Conservation (phyloP, 2,797 vertebrate genomes). For the Sebastes steindachneri region DNA sequence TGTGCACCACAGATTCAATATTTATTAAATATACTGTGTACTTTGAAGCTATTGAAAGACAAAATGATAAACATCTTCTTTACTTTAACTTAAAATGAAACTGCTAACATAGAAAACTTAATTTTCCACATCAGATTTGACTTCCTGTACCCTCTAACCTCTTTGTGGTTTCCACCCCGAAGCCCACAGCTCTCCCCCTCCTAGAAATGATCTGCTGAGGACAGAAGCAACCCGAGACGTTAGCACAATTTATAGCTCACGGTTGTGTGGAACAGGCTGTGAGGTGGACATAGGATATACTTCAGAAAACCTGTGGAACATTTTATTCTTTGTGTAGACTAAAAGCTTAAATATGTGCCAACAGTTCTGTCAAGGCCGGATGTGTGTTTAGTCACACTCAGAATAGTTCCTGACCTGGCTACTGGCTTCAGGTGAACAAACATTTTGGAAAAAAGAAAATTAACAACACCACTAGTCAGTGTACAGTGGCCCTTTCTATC, state of each 20-base stretch:
- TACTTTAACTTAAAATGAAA: background rate
- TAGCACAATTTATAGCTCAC: conserved; percentile 25
- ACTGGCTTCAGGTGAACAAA: conserved; percentile 15
- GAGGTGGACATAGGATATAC: conserved; percentile 30
- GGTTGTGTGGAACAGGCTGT: conserved; percentile 18
- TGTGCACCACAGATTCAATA: background rate
- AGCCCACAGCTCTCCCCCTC: conserved; percentile 21
- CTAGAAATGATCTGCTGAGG: conserved; percentile 18
- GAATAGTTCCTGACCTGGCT: background rate
- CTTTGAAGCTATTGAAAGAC: background rate
- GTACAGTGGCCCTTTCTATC: background rate
- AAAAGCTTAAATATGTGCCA: conserved; percentile 18
- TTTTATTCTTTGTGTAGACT: conserved; percentile 33
- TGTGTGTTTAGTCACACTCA: conserved; percentile 23
- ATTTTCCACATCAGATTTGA: conserved; percentile 33
- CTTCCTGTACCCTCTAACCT: background rate
- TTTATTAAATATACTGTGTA: background rate
- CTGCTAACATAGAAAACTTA: background rate
- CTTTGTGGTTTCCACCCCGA: conserved; percentile 19
- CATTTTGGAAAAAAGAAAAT: background rate
- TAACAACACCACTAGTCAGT: background rate
- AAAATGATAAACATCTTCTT: background rate
- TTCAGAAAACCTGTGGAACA: conserved; percentile 19
- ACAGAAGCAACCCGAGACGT: conserved; percentile 38
- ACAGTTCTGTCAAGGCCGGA: conserved; percentile 17